Percentiles rank a stretch among this genome's conserved stretches.
phyloP scores from a whole-genome alignment of 2,888 invertebrate genomes.

The Drosophila neotestacea region DNA sequence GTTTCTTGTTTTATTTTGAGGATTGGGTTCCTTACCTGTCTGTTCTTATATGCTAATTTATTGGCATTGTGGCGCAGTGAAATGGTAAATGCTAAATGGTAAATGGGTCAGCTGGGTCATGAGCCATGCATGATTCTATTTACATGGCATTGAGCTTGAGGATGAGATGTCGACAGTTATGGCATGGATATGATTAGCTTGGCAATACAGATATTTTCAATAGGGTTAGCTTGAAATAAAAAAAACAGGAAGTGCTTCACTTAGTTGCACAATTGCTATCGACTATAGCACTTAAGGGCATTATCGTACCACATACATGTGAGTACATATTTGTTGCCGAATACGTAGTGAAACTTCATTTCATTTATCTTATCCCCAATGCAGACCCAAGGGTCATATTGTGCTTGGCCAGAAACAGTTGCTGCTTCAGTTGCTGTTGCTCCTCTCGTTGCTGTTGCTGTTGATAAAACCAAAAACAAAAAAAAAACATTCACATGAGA shows the following conservation, averaged over 20 bases:
- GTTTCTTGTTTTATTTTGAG: slow-evolving; percentile 10
- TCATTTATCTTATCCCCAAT: slow-evolving; percentile 74
- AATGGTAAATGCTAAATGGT: slow-evolving; percentile 22
- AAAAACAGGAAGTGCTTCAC: slow-evolving; percentile 11
- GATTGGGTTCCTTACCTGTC: slow-evolving; percentile 37
- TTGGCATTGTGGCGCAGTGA: slow-evolving; percentile 59
- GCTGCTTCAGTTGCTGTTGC: slow-evolving; percentile 23
- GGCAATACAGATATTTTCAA: slow-evolving; percentile 7
- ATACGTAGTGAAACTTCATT: slow-evolving; percentile 62
- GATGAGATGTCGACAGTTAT: slow-evolving; percentile 22
- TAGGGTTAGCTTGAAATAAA: slow-evolving; percentile 7
- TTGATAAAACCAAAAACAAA: slow-evolving; percentile 7
- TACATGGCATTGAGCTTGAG: slow-evolving; percentile 26
- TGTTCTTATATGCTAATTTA: slow-evolving; percentile 77
- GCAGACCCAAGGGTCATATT: slow-evolving; percentile 69
- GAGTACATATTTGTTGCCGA: slow-evolving; percentile 24
- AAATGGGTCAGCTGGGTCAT: slow-evolving; percentile 57
- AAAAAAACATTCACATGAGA: slow-evolving; percentile 44
- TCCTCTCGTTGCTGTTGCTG: slow-evolving; percentile 2
- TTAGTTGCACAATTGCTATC: slow-evolving; percentile 41
- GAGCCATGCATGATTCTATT: slow-evolving; percentile 36
- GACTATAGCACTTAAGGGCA: slow-evolving; percentile 73
- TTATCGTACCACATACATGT: slow-evolving; percentile 61
- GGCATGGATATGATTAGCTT: slow-evolving; percentile 29
- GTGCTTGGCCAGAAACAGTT: slow-evolving; percentile 26